Evolutionary conservation across 2,888 invertebrate genomes (phyloP).

Genomic region (Stenolophus ochropezus): DNA sequence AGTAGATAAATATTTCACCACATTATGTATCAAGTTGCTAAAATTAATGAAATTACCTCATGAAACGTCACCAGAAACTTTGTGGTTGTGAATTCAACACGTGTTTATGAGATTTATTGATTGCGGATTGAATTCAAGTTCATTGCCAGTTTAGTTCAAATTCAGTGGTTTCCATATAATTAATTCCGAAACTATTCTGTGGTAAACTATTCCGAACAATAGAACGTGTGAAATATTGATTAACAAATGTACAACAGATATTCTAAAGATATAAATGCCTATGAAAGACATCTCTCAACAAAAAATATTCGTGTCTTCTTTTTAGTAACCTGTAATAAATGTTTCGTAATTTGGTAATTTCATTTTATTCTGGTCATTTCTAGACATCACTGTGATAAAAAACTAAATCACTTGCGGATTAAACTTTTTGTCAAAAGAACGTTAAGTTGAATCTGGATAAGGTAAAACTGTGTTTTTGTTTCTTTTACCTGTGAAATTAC

Average conservation of each 20-base stretch:
- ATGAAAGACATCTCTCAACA: too few relatives aligned
- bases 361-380: background rate
- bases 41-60: too few relatives aligned
- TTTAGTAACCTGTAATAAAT: too few relatives aligned
- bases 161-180: background rate
- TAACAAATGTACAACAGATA: background rate
- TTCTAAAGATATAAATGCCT: background rate
- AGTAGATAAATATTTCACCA: too few relatives aligned
- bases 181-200: background rate
- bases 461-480: background rate
- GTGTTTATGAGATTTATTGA: background rate
- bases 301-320: too few relatives aligned
- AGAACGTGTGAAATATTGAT: background rate
- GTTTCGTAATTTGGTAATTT: background rate
- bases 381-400: background rate
- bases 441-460: background rate
- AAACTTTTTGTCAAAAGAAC: background rate
- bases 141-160: background rate
- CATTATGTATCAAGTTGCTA: too few relatives aligned
- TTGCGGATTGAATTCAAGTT: background rate
- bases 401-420: background rate
- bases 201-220: background rate
- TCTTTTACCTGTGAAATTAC: background rate
- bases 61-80: too few relatives aligned
- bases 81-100: too few relatives aligned